These are phyloP conservation scores for Isotomurus palustris DNA, from an alignment of 2,888 invertebrate species.

Conservation along the genomic window DNA sequence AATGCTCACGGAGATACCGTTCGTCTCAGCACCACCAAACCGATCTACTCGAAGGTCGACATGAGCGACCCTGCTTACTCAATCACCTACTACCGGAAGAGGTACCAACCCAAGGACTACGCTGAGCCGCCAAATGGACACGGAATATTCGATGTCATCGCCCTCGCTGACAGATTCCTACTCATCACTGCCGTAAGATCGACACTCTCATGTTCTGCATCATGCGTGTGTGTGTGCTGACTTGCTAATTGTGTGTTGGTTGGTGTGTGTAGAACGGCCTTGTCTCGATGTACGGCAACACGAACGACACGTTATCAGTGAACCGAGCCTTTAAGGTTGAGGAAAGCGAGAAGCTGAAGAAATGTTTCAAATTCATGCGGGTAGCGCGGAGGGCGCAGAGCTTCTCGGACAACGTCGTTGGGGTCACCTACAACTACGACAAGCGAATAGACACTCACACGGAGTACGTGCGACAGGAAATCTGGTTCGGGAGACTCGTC, in stretches of 20 bases:
- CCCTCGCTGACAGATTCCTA: conserved; percentile 32
- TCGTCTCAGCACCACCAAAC: no score
- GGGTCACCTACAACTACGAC: conserved; percentile 30
- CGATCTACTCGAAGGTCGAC: conserved; percentile 26
- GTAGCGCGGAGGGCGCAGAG: conserved; percentile 15
- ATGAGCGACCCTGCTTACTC: conserved; percentile 14
- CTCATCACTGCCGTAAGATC: conserved; percentile 26
- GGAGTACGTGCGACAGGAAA: conserved; percentile 15
- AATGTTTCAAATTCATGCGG: conserved; percentile 38
- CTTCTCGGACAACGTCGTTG: conserved; percentile 26
- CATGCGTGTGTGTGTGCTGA: background rate
- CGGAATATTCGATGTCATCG: conserved; percentile 33
- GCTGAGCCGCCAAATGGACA: background rate
- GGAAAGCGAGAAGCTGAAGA: conserved; percentile 20
- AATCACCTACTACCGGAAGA: conserved; percentile 14
- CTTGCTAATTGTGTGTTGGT: background rate
- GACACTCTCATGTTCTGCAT: background rate
- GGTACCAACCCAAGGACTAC: conserved; percentile 18
- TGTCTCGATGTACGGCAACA: conserved; percentile 33
- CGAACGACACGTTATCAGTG: conserved; percentile 20
- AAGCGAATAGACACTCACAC: background rate
- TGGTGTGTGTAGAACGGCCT: conserved; percentile 28
- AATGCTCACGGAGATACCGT: background rate
- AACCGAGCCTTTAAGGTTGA: conserved; percentile 14
- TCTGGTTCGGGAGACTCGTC: conserved; percentile 26